Evolutionary conservation across 2,888 invertebrate species (phyloP).

Genomic region (Disparrhopalites patrizii): DNA sequence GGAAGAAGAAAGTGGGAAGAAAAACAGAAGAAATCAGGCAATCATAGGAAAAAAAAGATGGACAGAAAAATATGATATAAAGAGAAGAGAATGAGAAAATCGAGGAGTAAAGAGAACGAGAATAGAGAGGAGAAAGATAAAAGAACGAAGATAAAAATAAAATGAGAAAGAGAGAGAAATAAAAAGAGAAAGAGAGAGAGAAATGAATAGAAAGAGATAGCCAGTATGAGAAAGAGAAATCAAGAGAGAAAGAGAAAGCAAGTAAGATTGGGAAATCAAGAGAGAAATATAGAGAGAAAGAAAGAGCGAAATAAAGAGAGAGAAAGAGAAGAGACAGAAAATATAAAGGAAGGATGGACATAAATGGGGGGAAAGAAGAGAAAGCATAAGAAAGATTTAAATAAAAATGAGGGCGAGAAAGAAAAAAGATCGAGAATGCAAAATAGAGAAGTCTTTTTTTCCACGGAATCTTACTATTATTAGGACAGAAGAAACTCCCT

Average conservation of each 20-base stretch:
- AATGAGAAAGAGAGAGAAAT: background rate
- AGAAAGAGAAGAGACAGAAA: background rate
- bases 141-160: background rate
- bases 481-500: too few species aligned
- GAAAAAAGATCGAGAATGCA: too few species aligned
- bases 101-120: background rate
- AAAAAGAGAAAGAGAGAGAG: background rate
- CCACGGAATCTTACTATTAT: too few species aligned
- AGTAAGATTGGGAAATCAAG: too few species aligned
- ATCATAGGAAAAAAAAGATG: too few species aligned
- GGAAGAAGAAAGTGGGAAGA: too few species aligned
- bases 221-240: background rate
- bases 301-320: background rate
- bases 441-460: too few species aligned
- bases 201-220: background rate
- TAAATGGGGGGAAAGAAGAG: too few species aligned
- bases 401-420: too few species aligned
- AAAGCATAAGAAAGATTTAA: too few species aligned
- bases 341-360: background rate
- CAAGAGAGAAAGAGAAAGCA: background rate
- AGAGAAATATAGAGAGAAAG: background rate
- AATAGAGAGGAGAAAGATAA: background rate
- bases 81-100: background rate
- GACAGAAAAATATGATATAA: background rate
- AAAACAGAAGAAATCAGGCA: too few species aligned